Conservation (phyloP, 2,797 vertebrate species). For the Picus viridis region DNA sequence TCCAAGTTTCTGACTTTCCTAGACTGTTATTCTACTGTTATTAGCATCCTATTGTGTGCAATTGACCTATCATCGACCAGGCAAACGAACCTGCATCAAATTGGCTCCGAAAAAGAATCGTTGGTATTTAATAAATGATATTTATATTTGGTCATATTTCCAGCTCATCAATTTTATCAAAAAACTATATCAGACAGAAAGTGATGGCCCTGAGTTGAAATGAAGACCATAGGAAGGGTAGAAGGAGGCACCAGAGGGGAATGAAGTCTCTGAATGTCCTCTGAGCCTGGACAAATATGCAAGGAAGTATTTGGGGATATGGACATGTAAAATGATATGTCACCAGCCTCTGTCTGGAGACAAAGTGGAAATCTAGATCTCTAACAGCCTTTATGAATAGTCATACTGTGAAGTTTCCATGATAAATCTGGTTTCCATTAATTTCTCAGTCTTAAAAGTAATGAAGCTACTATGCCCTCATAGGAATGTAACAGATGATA, state of each 20-base stretch:
- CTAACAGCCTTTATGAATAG: background rate
- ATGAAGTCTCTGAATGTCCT: background rate
- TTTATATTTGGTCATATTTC: no score
- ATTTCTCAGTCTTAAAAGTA: background rate
- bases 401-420: background rate
- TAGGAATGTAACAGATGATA: background rate
- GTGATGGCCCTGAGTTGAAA: background rate
- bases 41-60: no score
- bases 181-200: no score
- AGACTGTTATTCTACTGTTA: no score
- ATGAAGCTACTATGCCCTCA: background rate
- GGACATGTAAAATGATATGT: background rate
- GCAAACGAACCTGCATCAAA: no score
- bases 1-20: no score
- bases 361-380: background rate
- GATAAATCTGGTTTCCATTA: background rate
- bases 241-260: fast-evolving
- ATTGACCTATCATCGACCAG: no score
- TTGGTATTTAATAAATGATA: no score
- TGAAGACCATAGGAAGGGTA: background rate
- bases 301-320: background rate
- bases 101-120: no score
- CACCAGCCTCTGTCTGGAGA: background rate
- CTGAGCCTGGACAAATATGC: background rate
- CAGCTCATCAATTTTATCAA: no score